Conservation (phyloP, 2,888 invertebrate genomes). For the Mesodorylaimus sp. region DNA sequence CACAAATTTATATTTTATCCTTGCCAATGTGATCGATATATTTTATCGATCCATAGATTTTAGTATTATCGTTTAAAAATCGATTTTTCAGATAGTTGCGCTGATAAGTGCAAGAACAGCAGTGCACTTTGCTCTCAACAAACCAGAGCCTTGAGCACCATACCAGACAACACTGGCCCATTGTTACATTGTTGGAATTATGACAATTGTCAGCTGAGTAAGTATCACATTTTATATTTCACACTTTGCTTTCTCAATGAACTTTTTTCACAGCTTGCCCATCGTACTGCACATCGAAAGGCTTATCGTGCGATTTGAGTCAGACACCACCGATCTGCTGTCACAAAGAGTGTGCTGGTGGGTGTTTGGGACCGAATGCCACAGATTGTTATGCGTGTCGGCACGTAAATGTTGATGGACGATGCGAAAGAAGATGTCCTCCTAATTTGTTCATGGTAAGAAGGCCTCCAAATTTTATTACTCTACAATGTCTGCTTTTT, state of each 20-base stretch:
- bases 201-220: neutral
- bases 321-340: constrained; percentile 44
- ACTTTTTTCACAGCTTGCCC: constrained; percentile 1
- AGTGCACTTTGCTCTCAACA: neutral
- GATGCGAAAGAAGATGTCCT: constrained; percentile 52
- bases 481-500: too few species aligned
- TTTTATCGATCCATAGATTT: neutral
- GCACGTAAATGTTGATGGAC: constrained; percentile 46
- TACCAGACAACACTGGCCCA: neutral
- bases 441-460: constrained; percentile 40
- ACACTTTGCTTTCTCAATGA: neutral
- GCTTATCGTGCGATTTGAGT: neutral
- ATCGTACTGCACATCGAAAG: neutral
- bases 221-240: neutral
- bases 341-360: constrained; percentile 59
- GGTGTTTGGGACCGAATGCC: constrained; percentile 48
- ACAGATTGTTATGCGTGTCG: constrained; percentile 59
- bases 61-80: neutral
- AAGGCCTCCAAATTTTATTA: too few species aligned
- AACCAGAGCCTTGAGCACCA: neutral
- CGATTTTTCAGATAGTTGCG: neutral
- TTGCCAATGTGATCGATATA: neutral
- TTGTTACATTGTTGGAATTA: neutral
- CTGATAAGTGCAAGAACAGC: neutral
- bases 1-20: neutral